Base-by-base conservation (phyloP, 2,797 vertebrate genomes). In the Cygnus olor region DNA sequence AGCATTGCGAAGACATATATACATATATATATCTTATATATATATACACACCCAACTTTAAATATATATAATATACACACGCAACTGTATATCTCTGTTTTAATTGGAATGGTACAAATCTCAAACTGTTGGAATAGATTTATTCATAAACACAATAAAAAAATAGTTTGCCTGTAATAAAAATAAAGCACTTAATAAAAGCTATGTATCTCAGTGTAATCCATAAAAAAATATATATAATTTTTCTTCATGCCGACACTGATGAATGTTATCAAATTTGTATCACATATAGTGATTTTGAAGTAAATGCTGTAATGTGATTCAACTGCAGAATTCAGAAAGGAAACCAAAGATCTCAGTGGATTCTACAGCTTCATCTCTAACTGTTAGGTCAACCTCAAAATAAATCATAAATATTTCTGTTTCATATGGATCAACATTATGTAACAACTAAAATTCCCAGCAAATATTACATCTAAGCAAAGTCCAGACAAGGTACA, bases 351-450 rank as follows among this genome's bases (percentile, higher is more conserved):
- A 79, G 4, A 66, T 81, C 89, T 93, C 87, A 25, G 51, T 89
- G 66, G 66, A 85, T 69, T 85, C 57, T 17, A 38, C 36, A 77
- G 22, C 68, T 83, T 69, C 42, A 40, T 58, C 13, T 81, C 51
- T 60, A 80, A 78, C 30, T 49, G 13, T n/a, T 88, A 88, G n/a
- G 51, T 88, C 82, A 76, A 40, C 18, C 28, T 81, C 51, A 66
- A 93, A 93, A 68, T 32, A 80, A 47, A 21, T 11, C 24, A 54
- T 76, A 89, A 94, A 93, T 91, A 89, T 91, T 93, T 95, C 57
- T 72, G 16, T 28, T 92, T 90, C 74, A 87, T 80, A 65, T 73
- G 38, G 36, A 80, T 76, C 28, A 85, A 51, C 57, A 63, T 63
- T 90, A 93, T 40, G 11, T 47, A 86, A 79, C 6, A 84, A 85